Base-by-base conservation (phyloP, 92 coral and sea anemone genomes). In the Virgularia gustaviana region DNA sequence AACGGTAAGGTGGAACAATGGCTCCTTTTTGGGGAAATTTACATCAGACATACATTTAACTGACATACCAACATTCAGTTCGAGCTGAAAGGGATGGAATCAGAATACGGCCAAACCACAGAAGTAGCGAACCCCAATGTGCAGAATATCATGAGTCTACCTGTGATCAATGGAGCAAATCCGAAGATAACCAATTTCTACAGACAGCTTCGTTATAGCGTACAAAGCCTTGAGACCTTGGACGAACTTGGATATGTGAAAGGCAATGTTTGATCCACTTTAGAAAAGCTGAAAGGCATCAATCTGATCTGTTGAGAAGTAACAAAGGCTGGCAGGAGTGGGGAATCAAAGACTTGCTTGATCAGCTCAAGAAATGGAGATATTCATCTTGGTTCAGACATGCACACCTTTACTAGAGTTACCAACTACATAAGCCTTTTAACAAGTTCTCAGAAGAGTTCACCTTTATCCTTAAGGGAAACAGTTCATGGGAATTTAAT, bases 291-390 rank as follows among this genome's bases (percentile, higher is more conserved):
- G 10, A 82, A 76, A 39, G 83, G 87, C 29, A 83, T 83, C 22
- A 78, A 49, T 58, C 80, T 32, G 83, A 83, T 67, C 55, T 83
- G 68, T 80, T 83, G 58, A 77, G 83, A 37, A 81, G 81, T 41
- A 78, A 77, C 47, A 80, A 83, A 45, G 72, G 78, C 49, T 83
- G 88, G 88, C 76, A 78, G 37, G 88, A 72, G 43, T 78, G 88
- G 81, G 73, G 59, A 23, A 78, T 72, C 67, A 66, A 32, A 29
- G 88, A 78, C 65, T 77, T 78, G 27, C 65, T 78, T 36, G 38
- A 5, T 12, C 72, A 83, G 63, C 61, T 83, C 23, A 57, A 64
- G 53, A 63, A 57, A 34, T 78, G 88, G 88, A 66, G 77, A 13
- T 57, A 83, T 30, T n/a, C n/a, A n/a, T n/a, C n/a, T n/a, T n/a